Base-by-base conservation (phyloP, 2,797 vertebrate species). In the Pempheris klunzingeri region DNA sequence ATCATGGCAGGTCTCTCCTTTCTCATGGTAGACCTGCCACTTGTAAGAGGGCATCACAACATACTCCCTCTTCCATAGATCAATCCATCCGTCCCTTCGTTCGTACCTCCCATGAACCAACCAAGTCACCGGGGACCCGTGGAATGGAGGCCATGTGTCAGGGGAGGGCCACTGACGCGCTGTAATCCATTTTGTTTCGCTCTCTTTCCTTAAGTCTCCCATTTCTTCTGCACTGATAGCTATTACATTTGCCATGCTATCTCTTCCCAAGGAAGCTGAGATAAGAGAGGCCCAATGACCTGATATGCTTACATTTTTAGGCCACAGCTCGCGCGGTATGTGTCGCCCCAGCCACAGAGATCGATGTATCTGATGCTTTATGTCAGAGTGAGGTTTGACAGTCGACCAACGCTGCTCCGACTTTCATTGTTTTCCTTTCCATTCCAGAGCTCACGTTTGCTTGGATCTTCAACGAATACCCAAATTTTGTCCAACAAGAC, bases 381-480 rank as follows among this genome's bases (percentile, higher is more conserved):
- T 50, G 36, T 67, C n/a, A 46, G 28, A 69, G 39, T 2, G 2
- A 20, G 41, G 0, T 7, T 2, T 58, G 32, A 24, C 13, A 26
- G 18, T 30, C 8, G 62, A 71, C 46, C 13, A 24, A 10, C 3
- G 14, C 53, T 58, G 44, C 65, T 60, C 20, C 66, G n/a, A 73
- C 18, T 67, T 54, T 0, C 49, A 34, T 26, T 75, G 14, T 79
- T 58, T 80, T 68, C 5, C 41, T 78, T 41, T 80, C 24, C 57
- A 10, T 77, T 84, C 26, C 80, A 99, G 98, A 96, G 5, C 49
- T 97, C 55, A 95, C 95, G 0, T 99, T 96, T 44, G 95, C 97
- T 2, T 99, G 98, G 98, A 96, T 98, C 94, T 98, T 99, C 94
- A 99, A 99, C 14, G 96, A 97, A 71, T 98, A 96, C 30, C 97